These are phyloP conservation scores for Troglohyphantes excavatus DNA, from an alignment of 2,888 invertebrate species.

Conservation along the genomic window DNA sequence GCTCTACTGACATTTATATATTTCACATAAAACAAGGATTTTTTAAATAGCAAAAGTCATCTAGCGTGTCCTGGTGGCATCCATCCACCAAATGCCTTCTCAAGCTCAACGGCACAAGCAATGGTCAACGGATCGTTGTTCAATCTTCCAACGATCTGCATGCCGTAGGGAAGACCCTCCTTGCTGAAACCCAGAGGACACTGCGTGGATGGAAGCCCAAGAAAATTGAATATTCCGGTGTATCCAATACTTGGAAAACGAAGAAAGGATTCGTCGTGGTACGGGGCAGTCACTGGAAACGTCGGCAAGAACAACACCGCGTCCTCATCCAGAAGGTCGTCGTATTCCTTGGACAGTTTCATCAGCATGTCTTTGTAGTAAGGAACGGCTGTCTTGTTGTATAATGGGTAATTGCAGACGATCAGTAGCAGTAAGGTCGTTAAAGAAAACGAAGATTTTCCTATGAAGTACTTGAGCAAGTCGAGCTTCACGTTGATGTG, in stretches of 20 bases:
- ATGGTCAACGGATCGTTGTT: conserved; percentile 90
- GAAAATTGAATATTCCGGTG: conserved; percentile 92
- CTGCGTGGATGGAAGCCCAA: conserved; percentile 93
- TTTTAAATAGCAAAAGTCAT: too few relatives aligned
- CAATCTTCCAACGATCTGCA: conserved; percentile 86
- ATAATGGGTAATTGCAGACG: not conserved
- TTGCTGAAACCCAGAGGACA: conserved; percentile 90
- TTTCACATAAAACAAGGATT: too few relatives aligned
- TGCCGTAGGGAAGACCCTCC: conserved; percentile 88
- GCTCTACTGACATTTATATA: too few relatives aligned
- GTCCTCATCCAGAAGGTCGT: conserved; percentile 39
- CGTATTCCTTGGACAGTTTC: not conserved
- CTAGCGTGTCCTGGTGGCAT: conserved; percentile 80
- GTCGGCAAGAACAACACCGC: conserved; percentile 91
- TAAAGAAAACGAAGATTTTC: not conserved
- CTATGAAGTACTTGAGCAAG: conserved; percentile 2
- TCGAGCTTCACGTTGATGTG: not conserved
- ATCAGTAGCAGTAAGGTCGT: not conserved
- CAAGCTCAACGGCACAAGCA: conserved; percentile 90
- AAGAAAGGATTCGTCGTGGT: conserved; percentile 92
- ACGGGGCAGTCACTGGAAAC: conserved; percentile 93
- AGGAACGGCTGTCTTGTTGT: not conserved
- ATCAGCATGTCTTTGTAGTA: not conserved
- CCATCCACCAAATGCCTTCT: conserved; percentile 92
- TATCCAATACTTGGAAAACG: conserved; percentile 91